phyloP scores from a whole-genome alignment of 1,140 invertebrate species.

The Halictus rubicundus region DNA sequence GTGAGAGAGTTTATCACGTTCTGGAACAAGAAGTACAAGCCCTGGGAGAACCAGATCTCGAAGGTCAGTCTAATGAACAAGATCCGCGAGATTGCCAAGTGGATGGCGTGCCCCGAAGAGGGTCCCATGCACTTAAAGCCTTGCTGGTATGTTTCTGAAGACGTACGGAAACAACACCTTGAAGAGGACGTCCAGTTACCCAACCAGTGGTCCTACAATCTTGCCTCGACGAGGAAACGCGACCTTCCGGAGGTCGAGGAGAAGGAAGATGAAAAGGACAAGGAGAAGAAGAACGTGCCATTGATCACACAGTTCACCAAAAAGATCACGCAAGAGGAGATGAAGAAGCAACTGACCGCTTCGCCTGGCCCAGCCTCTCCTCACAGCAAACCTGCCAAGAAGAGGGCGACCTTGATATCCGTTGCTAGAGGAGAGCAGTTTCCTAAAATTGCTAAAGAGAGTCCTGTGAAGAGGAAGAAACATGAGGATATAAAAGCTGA shows the following conservation, averaged over 20 bases:
- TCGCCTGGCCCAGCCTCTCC: constrained; percentile 19
- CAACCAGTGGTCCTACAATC: constrained; percentile 82
- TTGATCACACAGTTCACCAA: constrained; percentile 83
- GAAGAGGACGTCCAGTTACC: constrained; percentile 80
- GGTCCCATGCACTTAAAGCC: constrained; percentile 81
- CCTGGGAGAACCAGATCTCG: constrained; percentile 67
- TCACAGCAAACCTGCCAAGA: constrained; percentile 52
- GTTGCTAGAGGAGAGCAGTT: constrained; percentile 68
- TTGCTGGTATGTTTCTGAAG: constrained; percentile 86
- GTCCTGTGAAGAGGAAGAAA: constrained; percentile 46
- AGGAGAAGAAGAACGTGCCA: constrained; percentile 77
- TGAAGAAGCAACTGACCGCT: constrained; percentile 75
- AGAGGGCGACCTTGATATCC: constrained; percentile 73
- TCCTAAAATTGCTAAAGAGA: constrained; percentile 63
- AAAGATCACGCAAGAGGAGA: constrained; percentile 79
- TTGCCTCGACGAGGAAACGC: constrained; percentile 73
- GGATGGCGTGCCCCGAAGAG: constrained; percentile 82
- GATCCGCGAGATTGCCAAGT: constrained; percentile 83
- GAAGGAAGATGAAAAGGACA: constrained; percentile 59
- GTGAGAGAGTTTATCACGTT: constrained; percentile 85
- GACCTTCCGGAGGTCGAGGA: constrained; percentile 51
- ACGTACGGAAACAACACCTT: constrained; percentile 82
- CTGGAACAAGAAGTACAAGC: constrained; percentile 77
- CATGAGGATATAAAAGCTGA: background rate
- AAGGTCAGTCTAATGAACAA: constrained; percentile 81